Evolutionary conservation across 2,797 vertebrate species (phyloP), one percentile per base, ranked within the genome.

Genomic region (Alcedo quadribrachys): DNA sequence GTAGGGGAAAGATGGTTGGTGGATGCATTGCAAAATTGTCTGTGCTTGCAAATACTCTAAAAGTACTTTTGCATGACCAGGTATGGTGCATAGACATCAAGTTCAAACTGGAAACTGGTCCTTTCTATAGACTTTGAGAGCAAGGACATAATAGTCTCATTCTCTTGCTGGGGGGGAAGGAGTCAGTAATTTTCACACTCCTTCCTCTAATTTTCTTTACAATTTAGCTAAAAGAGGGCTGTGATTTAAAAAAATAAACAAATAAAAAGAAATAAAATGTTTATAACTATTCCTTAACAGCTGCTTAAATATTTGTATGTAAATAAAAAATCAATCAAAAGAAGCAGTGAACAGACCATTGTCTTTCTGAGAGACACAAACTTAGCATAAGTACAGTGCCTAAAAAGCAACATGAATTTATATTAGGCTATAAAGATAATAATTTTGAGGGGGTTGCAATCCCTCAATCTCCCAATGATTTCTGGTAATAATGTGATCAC

Each of bases 361-460:
- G n/a, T 58, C 48, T 74, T 55, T 60, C 63, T 53, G 45, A 75
- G 69, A 76, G 57, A 66, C 27, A 76, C 25, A 82, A 79, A 67
- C 8, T 45, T 54, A 21, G 15, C 30, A 5, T 66, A 25, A 67
- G 30, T 46, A 33, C 5, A 74, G 25, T 60, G 66, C 16, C 54
- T 85, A 62, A 92, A 89, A 37, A 89, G 80, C 46, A 88, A n/a
- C 46, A 19, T 66, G 27, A 50, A 81, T 85, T 80, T 89, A 50
- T 76, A 73, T 79, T 92, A 78, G 60, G 37, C 37, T 85, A 21
- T 86, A 95, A 93, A 91, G 54, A 66, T 93, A 91, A 82, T 90
- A 79, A 85, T 20, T 27, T 25, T 32, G 80, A 95, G 48, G 19
- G 15, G 19, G 71, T 92, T 95, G 65, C 40, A 63, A n/a, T 71